Evolutionary conservation across 37 sponge, comb jelly and placozoan genomes (phyloP).

Genomic region (Halichondria panicea): DNA sequence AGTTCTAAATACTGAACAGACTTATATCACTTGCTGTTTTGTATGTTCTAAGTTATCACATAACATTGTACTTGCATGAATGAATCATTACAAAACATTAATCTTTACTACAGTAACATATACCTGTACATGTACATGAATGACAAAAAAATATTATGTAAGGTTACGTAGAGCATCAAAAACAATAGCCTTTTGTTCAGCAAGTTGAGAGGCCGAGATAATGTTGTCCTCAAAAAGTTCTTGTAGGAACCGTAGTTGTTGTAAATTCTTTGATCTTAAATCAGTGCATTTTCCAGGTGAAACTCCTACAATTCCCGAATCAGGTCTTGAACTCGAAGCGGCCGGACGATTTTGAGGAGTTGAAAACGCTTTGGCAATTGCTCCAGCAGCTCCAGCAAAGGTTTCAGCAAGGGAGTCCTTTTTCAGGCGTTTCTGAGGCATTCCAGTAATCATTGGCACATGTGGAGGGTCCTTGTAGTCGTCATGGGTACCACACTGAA

Average conservation of each 20-base stretch:
- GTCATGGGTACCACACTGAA: neutral
- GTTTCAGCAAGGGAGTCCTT: neutral
- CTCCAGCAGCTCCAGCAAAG: neutral
- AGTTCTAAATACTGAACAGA: neutral
- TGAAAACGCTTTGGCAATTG: neutral
- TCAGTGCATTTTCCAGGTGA: neutral
- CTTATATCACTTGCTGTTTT: no score
- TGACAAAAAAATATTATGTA: no score
- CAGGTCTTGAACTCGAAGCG: neutral
- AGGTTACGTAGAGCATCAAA: neutral
- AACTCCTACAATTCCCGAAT: neutral
- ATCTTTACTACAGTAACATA: no score
- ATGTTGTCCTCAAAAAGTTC: constrained; percentile 1
- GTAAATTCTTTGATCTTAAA: neutral
- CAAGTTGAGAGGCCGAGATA: neutral
- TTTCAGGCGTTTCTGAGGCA: neutral
- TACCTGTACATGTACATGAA: no score
- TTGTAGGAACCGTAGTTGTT: neutral
- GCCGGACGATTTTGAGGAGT: neutral
- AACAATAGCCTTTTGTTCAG: neutral
- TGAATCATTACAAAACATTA: no score
- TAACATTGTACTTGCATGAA: no score
- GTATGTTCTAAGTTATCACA: no score
- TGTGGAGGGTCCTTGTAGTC: neutral
- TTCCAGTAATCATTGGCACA: neutral